Percentiles rank a stretch among this genome's conserved stretches.
phyloP scores from a whole-genome alignment of 2,888 invertebrate genomes.

The Mimas tiliae region DNA sequence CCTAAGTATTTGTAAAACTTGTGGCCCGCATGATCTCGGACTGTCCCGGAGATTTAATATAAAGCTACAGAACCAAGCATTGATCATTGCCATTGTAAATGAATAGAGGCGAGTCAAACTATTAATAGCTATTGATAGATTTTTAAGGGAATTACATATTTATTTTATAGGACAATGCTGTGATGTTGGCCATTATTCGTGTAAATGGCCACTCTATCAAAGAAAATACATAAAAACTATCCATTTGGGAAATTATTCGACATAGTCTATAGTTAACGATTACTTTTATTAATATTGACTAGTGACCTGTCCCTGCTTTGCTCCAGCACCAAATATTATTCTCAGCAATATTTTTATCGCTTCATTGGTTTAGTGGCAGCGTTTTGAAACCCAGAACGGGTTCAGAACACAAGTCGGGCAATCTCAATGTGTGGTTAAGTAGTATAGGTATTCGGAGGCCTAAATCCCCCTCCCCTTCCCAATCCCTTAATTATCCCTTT shows the following conservation, averaged over 20 bases:
- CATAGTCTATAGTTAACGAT: not conserved
- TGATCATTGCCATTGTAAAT: constrained; percentile 22
- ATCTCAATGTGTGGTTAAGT: no score
- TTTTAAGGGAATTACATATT: constrained; percentile 16
- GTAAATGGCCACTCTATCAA: constrained; percentile 14
- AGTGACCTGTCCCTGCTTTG: not conserved
- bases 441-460: no score
- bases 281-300: not conserved
- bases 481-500: no score
- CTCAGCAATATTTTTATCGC: no score
- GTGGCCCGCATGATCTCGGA: constrained; percentile 28
- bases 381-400: no score
- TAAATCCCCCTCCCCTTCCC: no score
- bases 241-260: constrained; percentile 3
- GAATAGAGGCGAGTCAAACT: constrained; percentile 16
- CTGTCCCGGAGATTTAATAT: constrained; percentile 24
- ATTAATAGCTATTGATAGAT: constrained; percentile 26
- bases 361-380: no score
- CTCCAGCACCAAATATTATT: no score
- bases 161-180: constrained; percentile 6
- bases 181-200: constrained; percentile 7
- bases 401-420: no score
- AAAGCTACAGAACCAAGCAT: constrained; percentile 11
- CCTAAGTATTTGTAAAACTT: not conserved
- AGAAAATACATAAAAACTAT: not conserved